Base-by-base conservation (phyloP, 2,888 invertebrate species). In the Tetheella fluctuosa region DNA sequence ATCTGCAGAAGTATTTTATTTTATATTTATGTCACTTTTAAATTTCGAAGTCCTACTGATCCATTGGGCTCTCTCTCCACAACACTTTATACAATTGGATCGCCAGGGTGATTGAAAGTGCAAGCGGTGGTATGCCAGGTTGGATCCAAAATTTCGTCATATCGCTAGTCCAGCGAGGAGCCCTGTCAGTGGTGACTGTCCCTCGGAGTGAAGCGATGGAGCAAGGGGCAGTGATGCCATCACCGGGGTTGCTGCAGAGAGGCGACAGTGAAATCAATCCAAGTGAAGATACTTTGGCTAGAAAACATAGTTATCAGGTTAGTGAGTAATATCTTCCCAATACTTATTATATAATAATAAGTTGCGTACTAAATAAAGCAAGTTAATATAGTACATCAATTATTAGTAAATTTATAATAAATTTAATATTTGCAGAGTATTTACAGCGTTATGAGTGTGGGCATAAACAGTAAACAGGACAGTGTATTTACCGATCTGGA, bases 101-200 rank as follows among this genome's bases (percentile, higher is more conserved):
- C 54, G 54, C 23, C 68, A 90, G 89, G 62, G 79, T 89, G 82
- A 94, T 95, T 66, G 95, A 95, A 75, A 90, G 92, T 34, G 93
- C 93, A 63, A 95, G 95, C 73, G 88, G 89, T 25, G 95, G 95
- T 0, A 93, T 94, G 81, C 95, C 95, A 0, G 95, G 95, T 1
- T 95, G 95, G 95, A 94, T 95, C 60, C 94, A 95, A 77, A 95
- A 94, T 77, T 95, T 94, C 70, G 81, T 95, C 28, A 89, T 94
- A 52, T 95, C 94, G 57, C 83, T 95, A 8, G 78, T 94, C 1
- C 95, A 95, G 77, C 90, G 93, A 0, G 91, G 93, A 15, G 92
- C 90, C 1, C 68, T 95, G 23, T 76, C 85, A 0, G 90, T 94
- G 23, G 78, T 87, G 52, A 88, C 88, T 13, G 78, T 94, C 10